Conservation (phyloP, 2,797 vertebrate genomes). For the Tokudaia muenninki region DNA sequence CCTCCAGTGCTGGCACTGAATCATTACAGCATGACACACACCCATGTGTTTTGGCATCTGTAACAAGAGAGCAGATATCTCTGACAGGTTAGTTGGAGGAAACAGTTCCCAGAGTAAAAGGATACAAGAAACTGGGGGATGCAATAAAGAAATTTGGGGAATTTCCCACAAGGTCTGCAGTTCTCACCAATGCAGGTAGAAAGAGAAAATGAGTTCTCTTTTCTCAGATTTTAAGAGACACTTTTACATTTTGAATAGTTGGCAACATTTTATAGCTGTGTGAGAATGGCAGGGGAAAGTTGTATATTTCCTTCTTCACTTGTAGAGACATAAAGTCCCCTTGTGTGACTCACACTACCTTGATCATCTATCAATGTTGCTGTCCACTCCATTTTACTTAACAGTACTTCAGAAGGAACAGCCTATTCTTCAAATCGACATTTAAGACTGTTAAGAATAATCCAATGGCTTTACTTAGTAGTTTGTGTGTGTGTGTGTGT, state of each 20-base stretch:
- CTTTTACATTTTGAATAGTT: slow-evolving; percentile 80
- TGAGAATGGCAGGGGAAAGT: slow-evolving; percentile 79
- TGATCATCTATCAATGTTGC: slow-evolving; percentile 82
- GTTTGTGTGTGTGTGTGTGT: neutral
- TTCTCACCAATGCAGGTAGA: slow-evolving; percentile 71
- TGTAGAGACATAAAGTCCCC: slow-evolving; percentile 82
- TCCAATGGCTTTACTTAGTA: slow-evolving; percentile 70
- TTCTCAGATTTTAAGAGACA: slow-evolving; percentile 80
- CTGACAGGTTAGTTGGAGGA: slow-evolving; percentile 80
- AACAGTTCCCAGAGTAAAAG: slow-evolving; percentile 74
- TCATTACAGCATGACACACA: slow-evolving; percentile 63
- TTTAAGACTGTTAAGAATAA: slow-evolving; percentile 69
- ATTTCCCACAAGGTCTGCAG: slow-evolving; percentile 62
- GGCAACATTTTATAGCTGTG: slow-evolving; percentile 84
- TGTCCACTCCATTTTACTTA: slow-evolving; percentile 80
- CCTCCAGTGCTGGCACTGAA: slow-evolving; percentile 48
- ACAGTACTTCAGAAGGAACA: slow-evolving; percentile 75
- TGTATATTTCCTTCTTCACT: slow-evolving; percentile 70
- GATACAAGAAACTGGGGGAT: slow-evolving; percentile 66
- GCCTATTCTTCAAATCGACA: slow-evolving; percentile 73
- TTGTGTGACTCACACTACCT: slow-evolving; percentile 84
- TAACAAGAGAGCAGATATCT: slow-evolving; percentile 77
- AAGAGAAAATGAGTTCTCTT: slow-evolving; percentile 77
- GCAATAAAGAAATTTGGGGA: slow-evolving; percentile 77
- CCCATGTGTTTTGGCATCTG: slow-evolving; percentile 56